Base-by-base conservation (phyloP, 2,797 vertebrate genomes). In the Cuculus canorus region DNA sequence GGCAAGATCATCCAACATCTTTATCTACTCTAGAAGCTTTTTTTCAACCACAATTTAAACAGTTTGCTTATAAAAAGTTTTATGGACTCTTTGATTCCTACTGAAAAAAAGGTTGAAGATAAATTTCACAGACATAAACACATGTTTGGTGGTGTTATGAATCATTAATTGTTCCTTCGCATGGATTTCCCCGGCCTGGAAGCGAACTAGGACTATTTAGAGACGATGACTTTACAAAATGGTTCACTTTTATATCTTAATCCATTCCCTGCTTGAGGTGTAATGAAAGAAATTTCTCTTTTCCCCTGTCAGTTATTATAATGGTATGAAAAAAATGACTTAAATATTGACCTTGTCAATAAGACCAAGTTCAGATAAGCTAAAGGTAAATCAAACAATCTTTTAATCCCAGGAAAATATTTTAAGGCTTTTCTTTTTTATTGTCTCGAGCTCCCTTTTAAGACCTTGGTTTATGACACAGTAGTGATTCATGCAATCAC, bases 271-370 rank as follows among this genome's bases (percentile, higher is more conserved):
- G n/a, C 50, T 86, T 3, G 3, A 83, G 41, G 41, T 72, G 19
- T 73, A 83, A 83, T 24, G 13, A 77, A 86, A 91, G 41, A 73
- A 83, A 84, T 50, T 63, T 8, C 43, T 61, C 16, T 69, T 83
- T 75, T 73, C 78, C 54, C 73, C 59, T 85, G 76, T 7, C 68
- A 77, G 60, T 89, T 93, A 81, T 65, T 72, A 72, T 52, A 80
- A 91, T 48, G 32, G 52, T 57, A 73, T 61, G 91, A 92, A 92
- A 89, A 89, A 91, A 91, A 47, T 64, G 19, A 71, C 68, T 91
- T 80, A 79, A 80, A 64, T 94, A 91, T 89, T 89, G 78, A 89
- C 77, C 47, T 73, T 93, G 82, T 83, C 85, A 73, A 91, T 77
- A 86, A 41, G 53, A 61, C 41, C 33, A 81, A 73, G 56, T 81